Base-by-base conservation (phyloP, 1,140 invertebrate genomes). In the Drosophila santomea region DNA sequence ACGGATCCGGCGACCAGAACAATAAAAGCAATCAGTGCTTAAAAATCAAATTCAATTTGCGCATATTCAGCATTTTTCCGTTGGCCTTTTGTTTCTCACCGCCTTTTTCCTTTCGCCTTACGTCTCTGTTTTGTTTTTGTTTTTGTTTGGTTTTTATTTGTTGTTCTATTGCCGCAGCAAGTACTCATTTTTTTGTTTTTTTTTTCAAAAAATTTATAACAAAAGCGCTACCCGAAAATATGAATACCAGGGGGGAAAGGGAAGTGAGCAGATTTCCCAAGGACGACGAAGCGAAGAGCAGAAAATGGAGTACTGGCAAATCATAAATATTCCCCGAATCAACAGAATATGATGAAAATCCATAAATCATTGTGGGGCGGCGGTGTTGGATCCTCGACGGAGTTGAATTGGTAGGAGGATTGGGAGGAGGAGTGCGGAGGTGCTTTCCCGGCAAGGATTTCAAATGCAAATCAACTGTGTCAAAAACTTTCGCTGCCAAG, bases 291-390 rank as follows among this genome's bases (percentile, higher is more conserved):
- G 15, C 32, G 50, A 43, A 14, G 25, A 43, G 38, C 35, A 23
- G 45, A 11, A 10, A 51, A 57, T 14, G 58, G 51, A 74, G 44
- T 60, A 41, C 60, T 63, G 79, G 75, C 50, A 66, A 83, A 80
- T 89, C 78, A 88, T 84, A 90, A 90, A 91, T 90, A 91, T 90
- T 91, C 82, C 82, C 82, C 88, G 86, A 90, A 83, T 91, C 86
- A 90, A 91, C 83, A 91, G 88, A 91, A 90, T 81, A 90, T 90
- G 89, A 90, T 90, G 76, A 90, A 90, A 91, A 90, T 88, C 86
- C 88, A 90, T 90, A 90, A 90, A 90, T 90, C 88, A 90, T 90
- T 83, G 62, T 89, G 59, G 45, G 61, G 63, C 17, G 17, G 17
- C 17, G 39, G 39, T n/a, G 23, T 2, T 8, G 32, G 32, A 32